A percentile compares a stretch with the other conserved stretches of the same genome.
These are phyloP conservation scores for Zenarchopterus dispar DNA, from an alignment of 2,797 vertebrate genomes.

Conservation along the genomic window DNA sequence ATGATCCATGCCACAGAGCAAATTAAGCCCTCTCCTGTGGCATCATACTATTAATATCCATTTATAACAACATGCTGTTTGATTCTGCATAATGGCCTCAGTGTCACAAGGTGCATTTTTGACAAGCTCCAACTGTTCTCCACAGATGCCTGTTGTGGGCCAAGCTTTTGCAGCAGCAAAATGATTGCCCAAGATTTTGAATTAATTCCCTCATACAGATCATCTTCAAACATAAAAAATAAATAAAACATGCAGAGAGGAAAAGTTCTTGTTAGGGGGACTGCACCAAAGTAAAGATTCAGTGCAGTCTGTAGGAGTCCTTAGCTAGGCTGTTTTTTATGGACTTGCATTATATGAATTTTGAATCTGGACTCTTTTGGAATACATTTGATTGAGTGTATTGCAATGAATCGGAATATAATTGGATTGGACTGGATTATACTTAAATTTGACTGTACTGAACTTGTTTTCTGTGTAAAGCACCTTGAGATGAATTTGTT, in stretches of 20 bases:
- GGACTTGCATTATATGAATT: too few species aligned
- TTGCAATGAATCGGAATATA: too few species aligned
- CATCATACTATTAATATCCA: constrained; percentile 43
- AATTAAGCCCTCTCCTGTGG: constrained; percentile 38
- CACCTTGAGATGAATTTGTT: too few species aligned
- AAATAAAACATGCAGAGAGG: constrained; percentile 14
- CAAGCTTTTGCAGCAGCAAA: constrained; percentile 15
- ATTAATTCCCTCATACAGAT: constrained; percentile 24
- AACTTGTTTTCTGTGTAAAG: too few species aligned
- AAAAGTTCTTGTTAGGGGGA: not conserved
- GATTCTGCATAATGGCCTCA: constrained; percentile 32
- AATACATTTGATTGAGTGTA: too few species aligned
- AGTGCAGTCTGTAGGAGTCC: too few species aligned
- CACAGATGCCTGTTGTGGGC: constrained; percentile 1
- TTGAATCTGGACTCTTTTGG: too few species aligned
- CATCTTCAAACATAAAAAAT: constrained; percentile 9
- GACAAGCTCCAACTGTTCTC: constrained; percentile 40
- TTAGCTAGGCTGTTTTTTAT: too few species aligned
- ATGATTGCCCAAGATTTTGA: not conserved
- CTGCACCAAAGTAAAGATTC: too few species aligned
- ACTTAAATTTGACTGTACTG: too few species aligned
- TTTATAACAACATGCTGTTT: constrained; percentile 43
- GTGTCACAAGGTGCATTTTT: constrained; percentile 24
- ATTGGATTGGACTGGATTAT: too few species aligned
- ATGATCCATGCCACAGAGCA: constrained; percentile 38